These are phyloP conservation scores for Aythya baeri DNA, from an alignment of 2,113 vertebrate species.

Conservation along the genomic window DNA sequence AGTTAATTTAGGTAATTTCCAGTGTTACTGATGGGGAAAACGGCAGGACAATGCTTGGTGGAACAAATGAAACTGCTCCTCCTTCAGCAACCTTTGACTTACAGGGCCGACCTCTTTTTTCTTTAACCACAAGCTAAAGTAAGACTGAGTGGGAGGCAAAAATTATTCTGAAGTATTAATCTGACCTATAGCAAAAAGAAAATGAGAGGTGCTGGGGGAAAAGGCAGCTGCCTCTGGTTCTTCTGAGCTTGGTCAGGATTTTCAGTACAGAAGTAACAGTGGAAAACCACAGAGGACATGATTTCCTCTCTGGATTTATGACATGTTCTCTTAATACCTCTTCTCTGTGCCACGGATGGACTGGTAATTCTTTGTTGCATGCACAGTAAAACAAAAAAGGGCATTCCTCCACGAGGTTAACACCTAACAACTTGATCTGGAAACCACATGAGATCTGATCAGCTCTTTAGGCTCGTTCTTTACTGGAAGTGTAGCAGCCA, in stretches of 20 bases:
- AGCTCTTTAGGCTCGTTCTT: background rate
- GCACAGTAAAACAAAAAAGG: background rate
- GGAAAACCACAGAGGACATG: background rate
- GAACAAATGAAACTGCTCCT: constrained; percentile 20
- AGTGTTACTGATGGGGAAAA: background rate
- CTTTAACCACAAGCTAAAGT: constrained; percentile 20
- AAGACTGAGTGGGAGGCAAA: background rate
- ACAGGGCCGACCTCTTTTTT: background rate
- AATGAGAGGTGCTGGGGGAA: background rate
- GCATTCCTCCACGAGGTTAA: background rate
- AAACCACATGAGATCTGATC: background rate
- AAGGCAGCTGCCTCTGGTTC: background rate
- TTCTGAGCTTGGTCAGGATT: background rate
- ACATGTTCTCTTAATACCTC: background rate
- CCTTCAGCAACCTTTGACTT: background rate
- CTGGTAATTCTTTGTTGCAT: background rate
- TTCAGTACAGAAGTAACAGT: background rate
- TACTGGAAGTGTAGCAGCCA: background rate
- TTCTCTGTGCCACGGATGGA: background rate
- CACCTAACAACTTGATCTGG: background rate
- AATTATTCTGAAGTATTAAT: constrained; percentile 1
- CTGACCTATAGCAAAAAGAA: background rate
- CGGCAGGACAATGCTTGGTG: background rate
- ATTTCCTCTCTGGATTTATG: background rate
- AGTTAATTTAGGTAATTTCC: background rate